Percentiles rank a stretch among this genome's conserved stretches.
Conservation (phyloP, 2,797 vertebrate species). For the Lepilemur ruficaudatus region DNA sequence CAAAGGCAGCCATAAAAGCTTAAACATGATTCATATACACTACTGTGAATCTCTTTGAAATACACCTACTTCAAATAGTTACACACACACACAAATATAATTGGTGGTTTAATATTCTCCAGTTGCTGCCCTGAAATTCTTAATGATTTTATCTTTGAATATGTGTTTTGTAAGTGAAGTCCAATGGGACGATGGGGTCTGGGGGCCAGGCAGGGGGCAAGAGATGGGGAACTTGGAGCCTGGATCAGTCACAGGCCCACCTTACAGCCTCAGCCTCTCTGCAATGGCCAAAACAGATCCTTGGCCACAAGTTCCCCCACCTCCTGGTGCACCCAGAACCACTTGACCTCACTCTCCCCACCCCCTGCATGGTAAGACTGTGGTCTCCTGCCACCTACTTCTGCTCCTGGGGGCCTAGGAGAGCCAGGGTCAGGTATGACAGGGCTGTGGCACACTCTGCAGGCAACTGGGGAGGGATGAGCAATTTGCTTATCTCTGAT, state of each 20-base stretch:
- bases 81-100: not conserved
- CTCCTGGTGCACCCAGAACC: not conserved
- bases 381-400: not conserved
- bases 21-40: not conserved
- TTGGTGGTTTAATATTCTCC: not conserved
- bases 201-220: rapidly evolving
- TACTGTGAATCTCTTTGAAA: not conserved
- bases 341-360: not conserved
- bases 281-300: not conserved
- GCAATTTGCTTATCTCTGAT: not conserved
- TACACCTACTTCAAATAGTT: not conserved
- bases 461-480: not conserved
- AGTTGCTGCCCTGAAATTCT: not conserved
- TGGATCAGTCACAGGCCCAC: rapidly evolving
- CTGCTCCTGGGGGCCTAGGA: not conserved
- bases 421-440: not conserved
- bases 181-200: not conserved
- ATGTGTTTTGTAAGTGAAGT: not conserved
- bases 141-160: not conserved
- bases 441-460: not conserved
- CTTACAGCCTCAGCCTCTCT: not conserved
- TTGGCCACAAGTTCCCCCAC: not conserved
- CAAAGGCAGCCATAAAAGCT: not conserved
- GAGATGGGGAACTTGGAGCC: not conserved
- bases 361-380: rapidly evolving